Evolutionary conservation across 2,888 invertebrate species (phyloP), one percentile per base, ranked within the genome.

Genomic region (Allygus modestus): DNA sequence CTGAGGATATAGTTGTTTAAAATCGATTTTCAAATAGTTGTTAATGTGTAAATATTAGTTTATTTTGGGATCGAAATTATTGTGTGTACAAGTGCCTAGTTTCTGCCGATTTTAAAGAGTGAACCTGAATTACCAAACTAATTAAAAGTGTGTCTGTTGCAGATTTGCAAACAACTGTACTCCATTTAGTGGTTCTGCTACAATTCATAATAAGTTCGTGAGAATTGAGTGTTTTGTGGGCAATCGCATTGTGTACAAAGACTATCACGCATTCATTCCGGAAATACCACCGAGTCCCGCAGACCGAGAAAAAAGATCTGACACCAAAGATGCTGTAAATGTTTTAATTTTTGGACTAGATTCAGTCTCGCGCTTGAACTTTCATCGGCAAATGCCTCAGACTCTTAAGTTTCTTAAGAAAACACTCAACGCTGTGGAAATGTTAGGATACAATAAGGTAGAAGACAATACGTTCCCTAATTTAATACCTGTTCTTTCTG

Each of bases 391-490:
- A 88, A 95, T 98, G 95, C 95, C 95, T 0, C 92, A 92, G 88
- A 96, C 96, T 0, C 90, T 93, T 23, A 89, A 91, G 0, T 93
- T 92, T 87, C 91, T 97, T 81, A 90, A 77, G 75, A 77, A 93
- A 20, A 86, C 89, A 73, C 91, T 96, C 85, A 92, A 92, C 15
- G 94, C 95, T 54, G 92, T 96, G 81, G 97, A 97, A 89, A 92
- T 98, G 89, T 90, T 95, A 87, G 98, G 98, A 5, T 98, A 97
- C 90, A 97, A 96, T 89, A 98, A 98, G 92, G 96, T 98, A 11
- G 98, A 94, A 1, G 98, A 98, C 90, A 98, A 98, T 90, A 98
- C 98, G 0, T 98, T 96, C 89, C 97, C 97, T 0, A 98, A 98
- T 90, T 90, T 98, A 85, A 93, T 96, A 11, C 96, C 98, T 0